These are phyloP conservation scores for Gymnocephalus cernua DNA, from an alignment of 2,113 vertebrate genomes.

Conservation along the genomic window DNA sequence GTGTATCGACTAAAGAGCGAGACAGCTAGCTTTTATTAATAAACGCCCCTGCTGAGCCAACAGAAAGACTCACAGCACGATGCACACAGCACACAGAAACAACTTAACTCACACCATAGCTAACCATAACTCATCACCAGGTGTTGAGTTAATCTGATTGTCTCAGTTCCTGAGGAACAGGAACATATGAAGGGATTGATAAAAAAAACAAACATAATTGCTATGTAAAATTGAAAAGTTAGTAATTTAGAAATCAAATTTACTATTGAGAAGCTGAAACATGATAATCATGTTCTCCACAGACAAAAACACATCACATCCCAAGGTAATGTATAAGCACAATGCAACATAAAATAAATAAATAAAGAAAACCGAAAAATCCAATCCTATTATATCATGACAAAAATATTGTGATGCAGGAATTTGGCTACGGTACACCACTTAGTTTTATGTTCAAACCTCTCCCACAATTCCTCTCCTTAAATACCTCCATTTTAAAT, in stretches of 20 bases:
- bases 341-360: neutral
- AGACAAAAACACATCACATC: constrained; percentile 24
- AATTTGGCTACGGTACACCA: constrained; percentile 8
- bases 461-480: constrained; percentile 12
- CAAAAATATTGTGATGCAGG: constrained; percentile 19
- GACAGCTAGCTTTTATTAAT: constrained; percentile 54
- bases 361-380: constrained; percentile 12
- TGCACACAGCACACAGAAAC: constrained; percentile 2
- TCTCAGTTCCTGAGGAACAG: constrained; percentile 7
- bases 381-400: constrained; percentile 20
- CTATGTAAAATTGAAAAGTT: constrained; percentile 14
- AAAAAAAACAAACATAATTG: constrained; percentile 25
- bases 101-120: neutral
- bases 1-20: constrained; percentile 36
- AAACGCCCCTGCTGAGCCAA: constrained; percentile 49
- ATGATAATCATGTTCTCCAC: constrained; percentile 39
- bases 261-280: constrained; percentile 17
- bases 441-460: constrained; percentile 19
- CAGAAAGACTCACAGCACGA: constrained; percentile 38
- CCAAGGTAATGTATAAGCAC: constrained; percentile 28
- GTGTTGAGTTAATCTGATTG: constrained; percentile 8
- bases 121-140: constrained; percentile 21
- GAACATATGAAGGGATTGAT: constrained; percentile 12
- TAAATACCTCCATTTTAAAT: constrained; percentile 35
- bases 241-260: constrained; percentile 33